Evolutionary conservation across 1,140 invertebrate genomes (phyloP).

Genomic region (Euura saliciscinereae): DNA sequence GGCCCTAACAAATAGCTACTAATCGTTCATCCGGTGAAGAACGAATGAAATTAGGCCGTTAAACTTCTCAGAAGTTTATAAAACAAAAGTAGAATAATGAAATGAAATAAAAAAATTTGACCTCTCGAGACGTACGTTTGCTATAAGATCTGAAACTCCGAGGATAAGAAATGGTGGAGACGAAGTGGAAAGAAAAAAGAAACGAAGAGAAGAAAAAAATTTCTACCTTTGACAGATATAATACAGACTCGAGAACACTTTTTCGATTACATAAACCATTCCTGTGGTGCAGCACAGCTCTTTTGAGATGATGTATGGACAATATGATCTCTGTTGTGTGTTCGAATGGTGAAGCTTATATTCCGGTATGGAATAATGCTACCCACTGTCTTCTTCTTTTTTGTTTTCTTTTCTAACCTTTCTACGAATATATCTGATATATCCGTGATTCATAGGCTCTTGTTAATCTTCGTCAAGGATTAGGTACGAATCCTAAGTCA

Average conservation of each 20-base stretch:
- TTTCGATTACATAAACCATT: slow-evolving; percentile 9
- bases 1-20: slow-evolving; percentile 5
- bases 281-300: background rate
- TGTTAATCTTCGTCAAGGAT: background rate
- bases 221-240: slow-evolving; percentile 9
- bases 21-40: background rate
- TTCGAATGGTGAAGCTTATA: background rate
- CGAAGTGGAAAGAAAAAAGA: no score
- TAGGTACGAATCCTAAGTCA: background rate
- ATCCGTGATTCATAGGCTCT: slow-evolving; percentile 5
- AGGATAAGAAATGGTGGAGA: background rate
- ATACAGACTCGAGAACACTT: background rate
- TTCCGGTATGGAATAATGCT: background rate
- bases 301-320: slow-evolving; percentile 17
- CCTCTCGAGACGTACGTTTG: no score
- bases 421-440: slow-evolving; percentile 1
- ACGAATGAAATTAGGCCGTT: background rate
- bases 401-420: background rate
- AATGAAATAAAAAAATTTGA: background rate
- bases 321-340: slow-evolving; percentile 16
- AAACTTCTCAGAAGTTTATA: background rate
- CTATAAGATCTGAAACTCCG: background rate
- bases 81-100: background rate
- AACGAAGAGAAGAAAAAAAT: background rate
- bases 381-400: background rate